phyloP scores from a whole-genome alignment of 2,888 invertebrate species.

The Drosophila subquinaria region DNA sequence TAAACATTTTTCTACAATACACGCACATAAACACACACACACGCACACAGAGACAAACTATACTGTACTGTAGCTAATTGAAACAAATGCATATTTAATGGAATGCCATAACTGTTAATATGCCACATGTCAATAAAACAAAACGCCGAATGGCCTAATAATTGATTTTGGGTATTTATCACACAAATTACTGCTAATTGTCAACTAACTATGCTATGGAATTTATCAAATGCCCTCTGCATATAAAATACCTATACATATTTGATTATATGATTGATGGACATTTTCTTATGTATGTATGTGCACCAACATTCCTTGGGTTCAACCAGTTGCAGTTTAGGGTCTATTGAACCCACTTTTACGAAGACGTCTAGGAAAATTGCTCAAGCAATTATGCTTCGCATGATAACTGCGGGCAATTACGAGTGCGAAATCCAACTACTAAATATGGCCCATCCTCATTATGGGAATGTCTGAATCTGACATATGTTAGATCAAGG shows the following conservation, averaged over 20 bases:
- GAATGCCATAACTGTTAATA: constrained; percentile 58
- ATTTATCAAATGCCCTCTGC: constrained; percentile 43
- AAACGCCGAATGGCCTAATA: constrained; percentile 45
- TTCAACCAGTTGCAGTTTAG: background rate
- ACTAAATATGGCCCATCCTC: constrained; percentile 23
- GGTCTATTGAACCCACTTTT: constrained; percentile 15
- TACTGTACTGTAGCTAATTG: constrained; percentile 52
- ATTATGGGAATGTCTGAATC: constrained; percentile 30
- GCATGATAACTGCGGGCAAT: constrained; percentile 53
- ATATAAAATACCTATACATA: background rate
- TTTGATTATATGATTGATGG: constrained; percentile 1
- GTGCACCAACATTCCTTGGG: background rate
- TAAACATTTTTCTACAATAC: constrained; percentile 53
- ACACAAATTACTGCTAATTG: constrained; percentile 75
- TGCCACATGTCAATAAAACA: constrained; percentile 63
- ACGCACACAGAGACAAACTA: background rate
- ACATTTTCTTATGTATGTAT: background rate
- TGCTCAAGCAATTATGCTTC: constrained; percentile 46
- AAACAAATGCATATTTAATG: constrained; percentile 76
- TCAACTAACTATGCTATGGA: constrained; percentile 59
- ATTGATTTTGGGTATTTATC: constrained; percentile 79
- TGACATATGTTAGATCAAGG: constrained; percentile 31
- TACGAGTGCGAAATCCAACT: constrained; percentile 36
- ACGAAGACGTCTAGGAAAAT: constrained; percentile 9
- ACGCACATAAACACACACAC: constrained; percentile 1